Conservation (phyloP, 2,113 vertebrate genomes). For the Stictonetta naevosa region DNA sequence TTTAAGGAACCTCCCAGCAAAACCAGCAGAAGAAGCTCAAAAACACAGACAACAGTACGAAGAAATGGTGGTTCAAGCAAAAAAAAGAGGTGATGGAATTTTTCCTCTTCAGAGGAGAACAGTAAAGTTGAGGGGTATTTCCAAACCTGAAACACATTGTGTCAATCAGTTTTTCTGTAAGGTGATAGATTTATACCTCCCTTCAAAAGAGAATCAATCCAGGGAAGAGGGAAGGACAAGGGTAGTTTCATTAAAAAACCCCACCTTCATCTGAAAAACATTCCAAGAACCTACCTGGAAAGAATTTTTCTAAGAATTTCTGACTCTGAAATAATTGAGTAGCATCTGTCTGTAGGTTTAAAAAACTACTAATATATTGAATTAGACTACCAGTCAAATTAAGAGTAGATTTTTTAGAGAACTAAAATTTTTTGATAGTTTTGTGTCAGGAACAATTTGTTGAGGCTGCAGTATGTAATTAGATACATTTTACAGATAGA, state of each 20-base stretch:
- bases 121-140: not conserved
- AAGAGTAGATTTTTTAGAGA: not conserved
- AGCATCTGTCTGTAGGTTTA: not conserved
- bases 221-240: not conserved
- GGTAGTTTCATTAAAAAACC: not conserved
- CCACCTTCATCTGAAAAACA: not conserved
- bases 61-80: slow-evolving; percentile 95
- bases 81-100: slow-evolving; percentile 87
- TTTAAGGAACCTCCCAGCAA: slow-evolving; percentile 93
- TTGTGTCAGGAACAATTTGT: not conserved
- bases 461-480: not conserved
- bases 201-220: not conserved
- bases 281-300: not conserved
- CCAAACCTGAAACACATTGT: not conserved
- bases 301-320: not conserved
- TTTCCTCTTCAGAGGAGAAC: not conserved
- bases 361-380: not conserved
- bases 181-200: not conserved
- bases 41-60: slow-evolving; percentile 94
- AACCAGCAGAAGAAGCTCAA: slow-evolving; percentile 93
- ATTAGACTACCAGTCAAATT: not conserved
- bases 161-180: not conserved
- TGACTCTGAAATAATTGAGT: not conserved
- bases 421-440: not conserved
- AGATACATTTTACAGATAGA: not conserved